Evolutionary conservation across 2,113 vertebrate genomes (phyloP).

Genomic region (Panthera uncia): DNA sequence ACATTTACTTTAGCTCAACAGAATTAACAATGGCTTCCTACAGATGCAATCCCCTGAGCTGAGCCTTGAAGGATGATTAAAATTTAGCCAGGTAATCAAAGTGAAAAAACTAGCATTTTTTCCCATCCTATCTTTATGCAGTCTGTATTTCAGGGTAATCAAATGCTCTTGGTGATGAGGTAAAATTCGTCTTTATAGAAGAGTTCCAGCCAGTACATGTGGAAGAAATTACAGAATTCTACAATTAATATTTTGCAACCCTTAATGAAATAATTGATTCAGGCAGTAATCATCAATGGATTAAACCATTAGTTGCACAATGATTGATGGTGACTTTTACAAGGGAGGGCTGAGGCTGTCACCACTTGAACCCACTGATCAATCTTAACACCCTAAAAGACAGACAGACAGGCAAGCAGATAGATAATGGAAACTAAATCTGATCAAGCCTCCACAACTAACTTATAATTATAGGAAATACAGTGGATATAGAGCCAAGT

Average conservation of each 20-base stretch:
- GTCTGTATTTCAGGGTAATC: neutral
- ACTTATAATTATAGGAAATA: neutral
- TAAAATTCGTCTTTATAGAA: neutral
- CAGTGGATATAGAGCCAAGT: neutral
- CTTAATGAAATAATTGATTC: slow-evolving; percentile 29
- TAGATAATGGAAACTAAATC: neutral
- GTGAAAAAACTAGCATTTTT: neutral
- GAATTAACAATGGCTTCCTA: neutral
- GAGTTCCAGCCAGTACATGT: neutral
- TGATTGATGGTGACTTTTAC: neutral
- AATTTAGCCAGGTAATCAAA: neutral
- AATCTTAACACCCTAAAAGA: neutral
- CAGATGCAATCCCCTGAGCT: neutral
- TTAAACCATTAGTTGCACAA: neutral
- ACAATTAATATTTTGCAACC: neutral
- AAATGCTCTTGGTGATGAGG: neutral
- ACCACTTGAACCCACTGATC: neutral
- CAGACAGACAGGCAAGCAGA: neutral
- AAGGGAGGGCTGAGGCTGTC: neutral
- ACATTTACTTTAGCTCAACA: neutral
- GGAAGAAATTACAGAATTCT: neutral
- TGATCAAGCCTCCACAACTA: neutral
- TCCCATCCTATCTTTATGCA: neutral
- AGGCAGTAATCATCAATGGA: neutral
- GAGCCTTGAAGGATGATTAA: neutral